A percentile compares a stretch with the other conserved stretches of the same genome.
These are phyloP conservation scores for Sciaenops ocellatus DNA, from an alignment of 2,797 vertebrate genomes.

Conservation along the genomic window DNA sequence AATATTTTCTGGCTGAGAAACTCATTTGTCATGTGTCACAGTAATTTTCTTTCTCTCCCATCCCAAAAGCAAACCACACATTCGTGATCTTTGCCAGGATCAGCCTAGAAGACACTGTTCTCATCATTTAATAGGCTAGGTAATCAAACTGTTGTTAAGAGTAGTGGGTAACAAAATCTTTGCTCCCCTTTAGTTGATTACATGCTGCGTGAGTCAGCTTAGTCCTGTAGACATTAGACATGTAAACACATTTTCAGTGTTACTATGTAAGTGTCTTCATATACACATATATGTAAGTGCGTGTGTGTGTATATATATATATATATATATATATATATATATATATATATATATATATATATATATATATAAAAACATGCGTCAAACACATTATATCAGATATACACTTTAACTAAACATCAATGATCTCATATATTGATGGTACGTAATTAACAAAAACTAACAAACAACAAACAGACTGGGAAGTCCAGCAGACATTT, in stretches of 20 bases:
- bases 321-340: too few relatives aligned
- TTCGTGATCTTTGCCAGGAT: slow-evolving; percentile 75
- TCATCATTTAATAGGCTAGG: slow-evolving; percentile 75
- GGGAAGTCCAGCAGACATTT: too few relatives aligned
- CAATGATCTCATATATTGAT: neutral
- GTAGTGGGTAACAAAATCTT: slow-evolving; percentile 41
- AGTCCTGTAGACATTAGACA: slow-evolving; percentile 15
- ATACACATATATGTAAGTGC: too few relatives aligned
- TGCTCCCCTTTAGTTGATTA: slow-evolving; percentile 53
- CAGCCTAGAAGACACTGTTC: slow-evolving; percentile 69
- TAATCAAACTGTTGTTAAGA: slow-evolving; percentile 65
- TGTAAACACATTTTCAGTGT: slow-evolving; percentile 6
- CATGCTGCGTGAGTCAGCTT: slow-evolving; percentile 48
- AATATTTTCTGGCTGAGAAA: slow-evolving; percentile 44
- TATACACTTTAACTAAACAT: neutral
- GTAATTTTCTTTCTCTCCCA: slow-evolving; percentile 64
- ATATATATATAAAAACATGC: too few relatives aligned
- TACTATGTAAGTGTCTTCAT: slow-evolving; percentile 6
- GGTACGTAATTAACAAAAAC: neutral
- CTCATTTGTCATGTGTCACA: slow-evolving; percentile 61
- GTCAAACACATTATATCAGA: neutral
- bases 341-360: too few relatives aligned
- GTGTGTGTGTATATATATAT: too few relatives aligned
- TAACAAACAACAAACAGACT: too few relatives aligned
- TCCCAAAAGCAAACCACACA: slow-evolving; percentile 79